Conservation (phyloP, 2,888 invertebrate species). For the Sminthurinus aureus region DNA sequence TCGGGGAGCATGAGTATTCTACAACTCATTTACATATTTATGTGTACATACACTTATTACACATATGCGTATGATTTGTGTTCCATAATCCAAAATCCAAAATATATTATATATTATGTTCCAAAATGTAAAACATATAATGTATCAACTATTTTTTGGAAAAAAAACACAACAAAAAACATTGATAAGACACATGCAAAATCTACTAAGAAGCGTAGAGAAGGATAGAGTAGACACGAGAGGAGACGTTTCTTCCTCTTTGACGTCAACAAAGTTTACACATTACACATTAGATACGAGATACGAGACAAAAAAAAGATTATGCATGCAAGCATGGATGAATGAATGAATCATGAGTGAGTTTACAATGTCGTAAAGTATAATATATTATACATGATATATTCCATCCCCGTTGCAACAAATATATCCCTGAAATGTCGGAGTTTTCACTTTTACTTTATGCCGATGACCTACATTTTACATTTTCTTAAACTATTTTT, state of each 20-base stretch:
- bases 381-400: background rate
- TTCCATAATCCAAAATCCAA: no score
- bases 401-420: background rate
- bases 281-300: no score
- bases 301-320: no score
- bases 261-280: conserved; percentile 26
- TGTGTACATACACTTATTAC: background rate
- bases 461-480: conserved; percentile 10
- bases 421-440: background rate
- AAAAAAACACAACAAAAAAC: no score
- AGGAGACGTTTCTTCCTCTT: conserved; percentile 17
- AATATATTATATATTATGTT: no score
- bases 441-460: background rate
- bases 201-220: no score
- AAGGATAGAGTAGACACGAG: background rate
- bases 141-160: no score
- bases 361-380: background rate
- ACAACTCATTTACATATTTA: background rate
- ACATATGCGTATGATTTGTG: background rate
- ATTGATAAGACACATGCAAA: no score
- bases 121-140: no score
- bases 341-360: no score
- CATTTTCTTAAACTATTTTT: background rate
- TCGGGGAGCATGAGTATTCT: background rate
- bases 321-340: no score